phyloP scores from a whole-genome alignment of 2,797 vertebrate species.

The Onychomys leucogaster region DNA sequence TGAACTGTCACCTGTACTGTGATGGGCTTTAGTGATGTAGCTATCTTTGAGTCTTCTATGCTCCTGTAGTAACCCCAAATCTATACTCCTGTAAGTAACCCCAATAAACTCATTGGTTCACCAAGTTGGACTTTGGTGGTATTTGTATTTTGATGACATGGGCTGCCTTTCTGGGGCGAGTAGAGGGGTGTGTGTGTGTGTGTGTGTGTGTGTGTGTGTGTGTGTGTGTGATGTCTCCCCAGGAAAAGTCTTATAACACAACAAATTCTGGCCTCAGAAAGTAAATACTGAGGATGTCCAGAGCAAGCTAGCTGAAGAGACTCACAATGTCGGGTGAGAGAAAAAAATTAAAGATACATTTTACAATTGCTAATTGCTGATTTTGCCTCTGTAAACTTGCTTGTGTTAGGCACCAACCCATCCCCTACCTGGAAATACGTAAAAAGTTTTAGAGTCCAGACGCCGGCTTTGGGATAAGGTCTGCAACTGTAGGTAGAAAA shows the following conservation, averaged over 20 bases:
- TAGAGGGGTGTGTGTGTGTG: background rate
- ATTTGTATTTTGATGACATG: background rate
- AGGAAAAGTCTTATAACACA: background rate
- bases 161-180: background rate
- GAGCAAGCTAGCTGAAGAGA: background rate
- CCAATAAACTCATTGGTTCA: background rate
- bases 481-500: no score
- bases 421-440: no score
- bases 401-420: no score
- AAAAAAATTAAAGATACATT: no score
- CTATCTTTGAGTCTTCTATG: background rate
- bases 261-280: background rate
- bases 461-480: no score
- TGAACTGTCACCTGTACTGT: background rate
- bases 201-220: background rate
- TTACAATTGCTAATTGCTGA: no score
- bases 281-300: background rate
- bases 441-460: no score
- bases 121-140: background rate
- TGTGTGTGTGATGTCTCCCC: background rate
- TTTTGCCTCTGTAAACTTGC: no score
- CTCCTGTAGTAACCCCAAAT: background rate
- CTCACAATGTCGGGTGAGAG: background rate
- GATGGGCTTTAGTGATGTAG: background rate
- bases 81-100: background rate